Percentiles rank a stretch among this genome's conserved stretches.
phyloP scores from a whole-genome alignment of 2,797 vertebrate genomes.

The Orientallactaga sibirica region DNA sequence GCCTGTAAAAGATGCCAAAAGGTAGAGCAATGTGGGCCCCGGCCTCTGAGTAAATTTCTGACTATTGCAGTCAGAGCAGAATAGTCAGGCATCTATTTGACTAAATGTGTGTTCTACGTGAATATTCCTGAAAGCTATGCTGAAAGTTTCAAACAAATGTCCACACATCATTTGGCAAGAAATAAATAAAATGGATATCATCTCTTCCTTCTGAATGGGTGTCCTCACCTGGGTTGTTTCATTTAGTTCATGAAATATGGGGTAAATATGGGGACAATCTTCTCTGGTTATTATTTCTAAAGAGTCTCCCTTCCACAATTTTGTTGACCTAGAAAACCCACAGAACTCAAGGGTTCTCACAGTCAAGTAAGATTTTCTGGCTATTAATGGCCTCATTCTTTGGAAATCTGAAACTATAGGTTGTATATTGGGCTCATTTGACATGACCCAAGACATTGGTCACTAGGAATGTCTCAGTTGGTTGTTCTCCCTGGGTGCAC shows the following conservation, averaged over 20 bases:
- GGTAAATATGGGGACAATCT: not conserved
- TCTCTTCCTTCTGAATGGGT: not conserved
- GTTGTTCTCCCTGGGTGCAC: not conserved
- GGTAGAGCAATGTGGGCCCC: not conserved
- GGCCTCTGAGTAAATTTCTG: not conserved
- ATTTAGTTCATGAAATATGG: not conserved
- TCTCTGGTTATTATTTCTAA: not conserved
- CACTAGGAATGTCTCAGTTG: not conserved
- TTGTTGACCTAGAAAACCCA: not conserved
- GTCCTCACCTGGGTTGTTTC: not conserved
- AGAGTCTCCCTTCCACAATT: not conserved
- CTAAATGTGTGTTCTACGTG: slow-evolving; percentile 7
- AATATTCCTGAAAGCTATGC: not conserved
- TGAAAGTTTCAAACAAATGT: not conserved
- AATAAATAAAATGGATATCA: not conserved
- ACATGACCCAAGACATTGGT: not conserved
- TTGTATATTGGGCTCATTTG: not conserved
- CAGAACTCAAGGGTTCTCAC: not conserved
- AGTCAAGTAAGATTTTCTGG: not conserved
- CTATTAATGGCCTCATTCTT: not conserved
- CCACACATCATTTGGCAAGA: not conserved
- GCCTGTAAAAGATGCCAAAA: not conserved
- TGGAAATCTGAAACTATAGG: not conserved
- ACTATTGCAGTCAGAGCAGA: not conserved
- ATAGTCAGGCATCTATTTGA: not conserved